phyloP scores from a whole-genome alignment of 2,113 vertebrate genomes.

The Columba janthina region DNA sequence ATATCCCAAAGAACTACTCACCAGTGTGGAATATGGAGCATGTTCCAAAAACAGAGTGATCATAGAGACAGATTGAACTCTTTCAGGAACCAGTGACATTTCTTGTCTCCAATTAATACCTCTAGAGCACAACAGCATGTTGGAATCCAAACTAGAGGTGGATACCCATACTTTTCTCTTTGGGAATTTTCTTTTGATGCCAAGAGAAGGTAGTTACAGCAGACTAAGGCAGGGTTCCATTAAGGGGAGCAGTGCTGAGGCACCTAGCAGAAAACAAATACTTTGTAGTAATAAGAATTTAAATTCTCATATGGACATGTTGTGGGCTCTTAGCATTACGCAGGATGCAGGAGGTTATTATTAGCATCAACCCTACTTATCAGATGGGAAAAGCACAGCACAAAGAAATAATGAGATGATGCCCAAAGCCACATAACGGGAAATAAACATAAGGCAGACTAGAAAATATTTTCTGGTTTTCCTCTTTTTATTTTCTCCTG shows the following conservation, averaged over 20 bases:
- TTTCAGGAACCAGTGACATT: background rate
- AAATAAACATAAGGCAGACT: background rate
- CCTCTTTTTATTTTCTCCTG: background rate
- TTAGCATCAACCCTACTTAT: background rate
- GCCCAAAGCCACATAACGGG: background rate
- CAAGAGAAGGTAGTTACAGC: background rate
- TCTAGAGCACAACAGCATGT: background rate
- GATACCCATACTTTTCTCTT: background rate
- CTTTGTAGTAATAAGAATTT: background rate
- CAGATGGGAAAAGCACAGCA: background rate
- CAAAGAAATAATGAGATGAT: slow-evolving; percentile 2
- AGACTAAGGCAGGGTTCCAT: background rate
- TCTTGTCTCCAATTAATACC: background rate
- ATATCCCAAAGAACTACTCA: background rate
- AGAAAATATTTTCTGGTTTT: background rate
- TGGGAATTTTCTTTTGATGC: background rate
- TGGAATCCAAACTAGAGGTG: background rate
- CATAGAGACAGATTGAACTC: background rate
- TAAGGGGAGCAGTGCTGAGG: background rate
- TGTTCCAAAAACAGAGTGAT: background rate
- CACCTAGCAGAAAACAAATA: background rate
- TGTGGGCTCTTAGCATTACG: background rate
- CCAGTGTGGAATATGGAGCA: background rate
- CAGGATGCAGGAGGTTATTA: background rate
- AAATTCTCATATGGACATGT: background rate